Evolutionary conservation across 1,140 invertebrate genomes (phyloP), one percentile per base, ranked within the genome.

Genomic region (Nautilus pompilius): DNA sequence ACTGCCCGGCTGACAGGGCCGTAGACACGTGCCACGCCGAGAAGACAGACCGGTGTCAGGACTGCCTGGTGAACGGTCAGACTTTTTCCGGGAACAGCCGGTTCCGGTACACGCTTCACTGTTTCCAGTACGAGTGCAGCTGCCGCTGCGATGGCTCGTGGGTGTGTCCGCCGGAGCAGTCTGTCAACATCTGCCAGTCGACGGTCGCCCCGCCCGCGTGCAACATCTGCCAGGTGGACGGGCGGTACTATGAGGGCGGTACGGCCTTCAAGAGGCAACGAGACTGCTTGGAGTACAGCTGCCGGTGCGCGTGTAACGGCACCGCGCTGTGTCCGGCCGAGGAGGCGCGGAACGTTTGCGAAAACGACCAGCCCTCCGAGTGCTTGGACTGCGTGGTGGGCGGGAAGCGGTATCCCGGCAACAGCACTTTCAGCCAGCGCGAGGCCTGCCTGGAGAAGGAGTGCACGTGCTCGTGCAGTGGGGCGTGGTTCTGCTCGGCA

Each of bases 401-500:
- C 15, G 32, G 26, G 5, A 15, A 55, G 2, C 17, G 48, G 2
- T 60, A 65, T 54, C 63, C 41, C 32, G 65, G 65, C 3, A 59
- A 66, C 15, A 65, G 63, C 17, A 41, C 66, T 30, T 70, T 72
- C 34, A 32, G 48, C 32, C 54, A 71, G 29, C 26, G 62, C 1
- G 57, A 70, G 59, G 71, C 64, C 10, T 75, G 73, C 49, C 65
- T 68, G 26, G 57, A 71, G 20, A 69, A 66, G 34, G 58, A 69
- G 24, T 76, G 73, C 34, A 63, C 53, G 20, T 74, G 74, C 49
- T 68, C 69, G 26, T 76, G 74, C 60, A 67, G 72, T 24, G 72
- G 74, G 0, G 66, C 67, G 17, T 76, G 72, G 72, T 57, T 62
- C 10, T 76, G 74, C 34, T 70, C 74, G 4, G 72, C 67, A 13